phyloP scores from a whole-genome alignment of 1,140 invertebrate genomes.

The Melitaea cinxia region DNA sequence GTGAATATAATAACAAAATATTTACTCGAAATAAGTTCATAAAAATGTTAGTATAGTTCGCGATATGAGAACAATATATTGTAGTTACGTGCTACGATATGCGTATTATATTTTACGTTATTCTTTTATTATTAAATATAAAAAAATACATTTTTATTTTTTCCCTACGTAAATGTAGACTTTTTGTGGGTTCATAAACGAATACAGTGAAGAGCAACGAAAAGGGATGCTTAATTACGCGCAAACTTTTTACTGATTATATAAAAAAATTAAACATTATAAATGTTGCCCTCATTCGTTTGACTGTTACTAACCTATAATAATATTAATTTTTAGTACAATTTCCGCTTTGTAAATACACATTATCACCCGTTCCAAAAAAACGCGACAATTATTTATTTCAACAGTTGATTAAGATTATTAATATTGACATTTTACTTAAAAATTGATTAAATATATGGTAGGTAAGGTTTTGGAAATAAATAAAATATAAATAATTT shows the following conservation, averaged over 20 bases:
- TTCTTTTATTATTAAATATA: not conserved
- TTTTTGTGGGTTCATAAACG: not conserved
- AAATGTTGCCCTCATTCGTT: too few relatives aligned
- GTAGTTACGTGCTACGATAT: not conserved
- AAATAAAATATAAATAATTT: too few relatives aligned
- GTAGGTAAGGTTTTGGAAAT: too few relatives aligned
- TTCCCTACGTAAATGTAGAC: not conserved
- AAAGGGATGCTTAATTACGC: not conserved
- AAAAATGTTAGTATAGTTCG: not conserved
- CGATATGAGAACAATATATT: not conserved
- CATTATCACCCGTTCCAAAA: too few relatives aligned
- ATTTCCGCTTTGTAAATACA: too few relatives aligned
- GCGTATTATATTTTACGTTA: not conserved
- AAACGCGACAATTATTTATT: too few relatives aligned
- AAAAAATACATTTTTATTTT: not conserved
- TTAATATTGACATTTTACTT: too few relatives aligned
- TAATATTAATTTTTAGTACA: too few relatives aligned
- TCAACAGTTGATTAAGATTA: too few relatives aligned
- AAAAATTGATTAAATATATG: too few relatives aligned
- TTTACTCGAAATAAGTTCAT: conserved; percentile 1
- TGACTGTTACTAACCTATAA: too few relatives aligned
- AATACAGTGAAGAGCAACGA: not conserved
- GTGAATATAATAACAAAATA: conserved; percentile 4
- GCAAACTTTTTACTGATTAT: not conserved
- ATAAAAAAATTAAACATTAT: not conserved